Evolutionary conservation across 2,113 vertebrate genomes (phyloP).

Genomic region (Phasianus colchicus): DNA sequence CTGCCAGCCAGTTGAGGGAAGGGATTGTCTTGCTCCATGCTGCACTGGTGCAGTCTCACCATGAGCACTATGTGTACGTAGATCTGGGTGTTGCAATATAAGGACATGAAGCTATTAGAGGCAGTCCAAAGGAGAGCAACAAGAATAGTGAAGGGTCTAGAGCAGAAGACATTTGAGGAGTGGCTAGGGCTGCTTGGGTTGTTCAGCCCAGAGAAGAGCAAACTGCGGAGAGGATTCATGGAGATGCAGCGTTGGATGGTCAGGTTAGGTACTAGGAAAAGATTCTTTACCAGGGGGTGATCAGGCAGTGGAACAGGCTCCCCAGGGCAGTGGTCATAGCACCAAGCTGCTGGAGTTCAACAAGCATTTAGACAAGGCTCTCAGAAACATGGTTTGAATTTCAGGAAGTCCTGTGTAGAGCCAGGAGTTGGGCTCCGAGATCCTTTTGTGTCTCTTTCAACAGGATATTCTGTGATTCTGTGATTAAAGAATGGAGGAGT

Average conservation of each 20-base stretch:
- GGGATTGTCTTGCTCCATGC: not conserved
- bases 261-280: not conserved
- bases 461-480: no score
- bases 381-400: no score
- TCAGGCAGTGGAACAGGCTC: not conserved
- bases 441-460: no score
- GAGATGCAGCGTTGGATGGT: not conserved
- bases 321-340: no score
- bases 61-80: not conserved
- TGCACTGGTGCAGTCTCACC: not conserved
- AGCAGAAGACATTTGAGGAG: not conserved
- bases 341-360: no score
- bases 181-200: not conserved
- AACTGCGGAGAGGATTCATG: not conserved
- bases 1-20: not conserved
- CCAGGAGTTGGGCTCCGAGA: no score
- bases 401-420: no score
- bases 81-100: not conserved
- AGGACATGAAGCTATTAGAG: not conserved
- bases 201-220: no score
- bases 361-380: no score
- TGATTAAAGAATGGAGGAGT: not conserved
- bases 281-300: not conserved
- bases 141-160: not conserved
- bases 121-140: not conserved